A percentile compares a stretch with the other conserved stretches of the same genome.
These are phyloP conservation scores for Zygaena filipendulae DNA, from an alignment of 2,888 invertebrate species.

Conservation along the genomic window DNA sequence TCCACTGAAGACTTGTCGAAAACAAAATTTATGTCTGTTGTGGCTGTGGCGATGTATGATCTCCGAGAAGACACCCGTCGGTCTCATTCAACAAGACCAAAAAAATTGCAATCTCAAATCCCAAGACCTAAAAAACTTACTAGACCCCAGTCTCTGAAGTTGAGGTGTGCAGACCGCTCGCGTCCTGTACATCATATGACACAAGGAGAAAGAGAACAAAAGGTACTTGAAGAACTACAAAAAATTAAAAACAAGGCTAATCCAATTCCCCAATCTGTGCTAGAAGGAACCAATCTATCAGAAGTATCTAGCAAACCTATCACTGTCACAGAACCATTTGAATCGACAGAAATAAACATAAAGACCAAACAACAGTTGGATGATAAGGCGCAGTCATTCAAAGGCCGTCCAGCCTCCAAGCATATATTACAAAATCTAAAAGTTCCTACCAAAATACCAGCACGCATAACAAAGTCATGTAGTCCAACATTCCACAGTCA, in stretches of 20 bases:
- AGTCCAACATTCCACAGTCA: constrained; percentile 37
- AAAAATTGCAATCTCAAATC: too few relatives aligned
- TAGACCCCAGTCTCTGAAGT: constrained; percentile 61
- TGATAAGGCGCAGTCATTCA: constrained; percentile 52
- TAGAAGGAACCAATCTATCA: constrained; percentile 61
- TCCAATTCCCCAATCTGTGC: constrained; percentile 70
- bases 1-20: too few relatives aligned
- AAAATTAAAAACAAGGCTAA: constrained; percentile 76
- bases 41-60: too few relatives aligned
- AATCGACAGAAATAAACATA: constrained; percentile 68
- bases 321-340: constrained; percentile 74
- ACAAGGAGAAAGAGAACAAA: constrained; percentile 69
- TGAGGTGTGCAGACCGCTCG: constrained; percentile 63
- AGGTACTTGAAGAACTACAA: constrained; percentile 72
- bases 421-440: constrained; percentile 53
- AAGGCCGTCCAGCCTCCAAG: constrained; percentile 73
- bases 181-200: constrained; percentile 65
- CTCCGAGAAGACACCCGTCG: too few relatives aligned
- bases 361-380: constrained; percentile 31
- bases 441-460: constrained; percentile 32
- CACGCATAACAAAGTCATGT: constrained; percentile 33
- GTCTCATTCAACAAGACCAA: too few relatives aligned
- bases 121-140: too few relatives aligned
- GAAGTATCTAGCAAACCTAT: constrained; percentile 60
- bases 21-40: too few relatives aligned